Percentiles rank a stretch among this genome's conserved stretches.
Evolutionary conservation across 2,888 invertebrate species (phyloP).

Genomic region (Serripes groenlandicus): DNA sequence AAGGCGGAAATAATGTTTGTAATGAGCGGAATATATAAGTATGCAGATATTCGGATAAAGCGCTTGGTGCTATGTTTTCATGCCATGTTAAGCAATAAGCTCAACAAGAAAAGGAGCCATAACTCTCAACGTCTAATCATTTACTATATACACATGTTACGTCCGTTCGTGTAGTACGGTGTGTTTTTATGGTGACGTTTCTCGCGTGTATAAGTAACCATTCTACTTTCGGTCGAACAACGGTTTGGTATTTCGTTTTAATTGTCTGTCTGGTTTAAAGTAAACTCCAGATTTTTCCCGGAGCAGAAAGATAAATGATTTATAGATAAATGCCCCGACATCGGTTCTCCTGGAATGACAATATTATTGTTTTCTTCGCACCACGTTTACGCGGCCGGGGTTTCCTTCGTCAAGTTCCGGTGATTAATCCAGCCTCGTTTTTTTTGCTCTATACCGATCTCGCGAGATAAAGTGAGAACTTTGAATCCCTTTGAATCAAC

Average conservation of each 20-base stretch:
- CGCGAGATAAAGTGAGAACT: conserved; percentile 31
- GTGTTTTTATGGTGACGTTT: too few relatives aligned
- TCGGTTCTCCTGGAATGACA: conserved; percentile 53
- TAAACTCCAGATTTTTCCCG: conserved; percentile 10
- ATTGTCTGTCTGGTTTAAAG: conserved; percentile 19
- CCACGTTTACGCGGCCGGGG: conserved; percentile 31
- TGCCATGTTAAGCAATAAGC: too few relatives aligned
- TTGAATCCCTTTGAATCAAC: neutral
- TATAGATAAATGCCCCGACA: conserved; percentile 34
- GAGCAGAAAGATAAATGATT: conserved; percentile 36
- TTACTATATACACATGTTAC: too few relatives aligned
- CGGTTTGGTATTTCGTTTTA: conserved; percentile 22
- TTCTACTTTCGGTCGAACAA: conserved; percentile 1
- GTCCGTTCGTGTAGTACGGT: too few relatives aligned
- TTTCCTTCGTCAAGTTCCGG: conserved; percentile 40
- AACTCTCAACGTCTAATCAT: too few relatives aligned
- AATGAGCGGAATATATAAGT: too few relatives aligned
- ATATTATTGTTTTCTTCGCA: conserved; percentile 57
- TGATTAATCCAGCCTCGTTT: conserved; percentile 57
- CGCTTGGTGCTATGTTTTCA: too few relatives aligned
- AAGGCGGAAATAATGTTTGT: too few relatives aligned
- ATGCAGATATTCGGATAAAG: too few relatives aligned
- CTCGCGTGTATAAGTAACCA: neutral
- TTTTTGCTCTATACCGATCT: conserved; percentile 38
- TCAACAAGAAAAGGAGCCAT: too few relatives aligned